Evolutionary conservation across 2,888 invertebrate genomes (phyloP), one percentile per base, ranked within the genome.

Genomic region (Agrotis segetum): DNA sequence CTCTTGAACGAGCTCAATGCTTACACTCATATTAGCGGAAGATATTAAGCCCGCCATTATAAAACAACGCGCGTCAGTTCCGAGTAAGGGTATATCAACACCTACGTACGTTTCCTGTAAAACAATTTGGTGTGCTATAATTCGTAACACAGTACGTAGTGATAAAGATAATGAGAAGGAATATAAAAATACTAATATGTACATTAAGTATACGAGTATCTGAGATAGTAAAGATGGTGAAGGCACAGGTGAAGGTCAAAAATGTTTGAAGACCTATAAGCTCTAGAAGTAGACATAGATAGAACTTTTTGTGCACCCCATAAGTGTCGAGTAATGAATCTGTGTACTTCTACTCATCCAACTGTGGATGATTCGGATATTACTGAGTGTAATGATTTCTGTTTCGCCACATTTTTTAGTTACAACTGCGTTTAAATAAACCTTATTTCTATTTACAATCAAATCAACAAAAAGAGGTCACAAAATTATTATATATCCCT

Each of bases 61-160:
- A 73, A 68, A 56, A 75, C 77, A 80, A 78, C 62, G 53, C 64
- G 46, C 24, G 49, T 2, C 76, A 46, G 70, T 77, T 59, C 80
- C 21, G 5, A 64, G 69, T 50, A 70, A 58, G 11, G 49, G 50
- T 24, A 47, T 60, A 74, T 69, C 46, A 74, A 62, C 69, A 70
- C 62, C 40, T 65, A 53, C 47, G 13, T 52, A 49, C 16, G 52
- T 13, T 58, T 77, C 79, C 64, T 61, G 49, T 49, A n/a, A 75
- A 77, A 62, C 61, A 50, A 75, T 79, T 69, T 46, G 7, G 19
- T 64, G 24, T 24, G 40, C 7, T 19, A 40, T 34, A 56, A 53
- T 65, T 64, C 19, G 44, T 49, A 61, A 24, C 24, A 63, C 24
- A 17, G 19, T 17, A 13, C 1, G 21, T 19, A 44, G 34, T 46